phyloP scores from a whole-genome alignment of 2,797 vertebrate species.

The Bradypodion ventrale region DNA sequence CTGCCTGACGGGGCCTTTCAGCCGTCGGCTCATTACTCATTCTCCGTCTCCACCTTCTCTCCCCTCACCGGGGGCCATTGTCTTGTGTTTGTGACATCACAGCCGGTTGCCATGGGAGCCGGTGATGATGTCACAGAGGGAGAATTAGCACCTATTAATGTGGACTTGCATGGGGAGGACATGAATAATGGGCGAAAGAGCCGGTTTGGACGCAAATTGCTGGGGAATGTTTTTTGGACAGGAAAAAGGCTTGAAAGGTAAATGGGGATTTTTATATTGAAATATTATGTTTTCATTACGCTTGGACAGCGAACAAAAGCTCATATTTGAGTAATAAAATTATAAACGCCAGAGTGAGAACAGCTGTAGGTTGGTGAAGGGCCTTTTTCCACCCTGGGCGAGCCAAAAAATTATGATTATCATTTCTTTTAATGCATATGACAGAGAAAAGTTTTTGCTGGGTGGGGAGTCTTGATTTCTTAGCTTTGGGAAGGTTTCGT shows the following conservation, averaged over 20 bases:
- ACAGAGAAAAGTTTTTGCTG: neutral
- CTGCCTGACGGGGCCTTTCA: slow-evolving; percentile 19
- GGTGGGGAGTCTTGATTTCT: neutral
- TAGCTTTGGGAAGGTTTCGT: neutral
- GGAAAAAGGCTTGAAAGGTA: slow-evolving; percentile 72
- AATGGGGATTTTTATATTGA: slow-evolving; percentile 66
- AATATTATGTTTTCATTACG: slow-evolving; percentile 68
- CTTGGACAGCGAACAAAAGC: slow-evolving; percentile 58
- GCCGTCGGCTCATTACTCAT: slow-evolving; percentile 46
- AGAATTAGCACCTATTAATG: slow-evolving; percentile 60
- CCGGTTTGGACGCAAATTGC: slow-evolving; percentile 58
- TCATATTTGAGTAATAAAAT: slow-evolving; percentile 63
- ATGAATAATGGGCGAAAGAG: slow-evolving; percentile 60
- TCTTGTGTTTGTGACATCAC: slow-evolving; percentile 71
- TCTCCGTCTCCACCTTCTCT: slow-evolving; percentile 13
- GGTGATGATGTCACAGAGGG: slow-evolving; percentile 56
- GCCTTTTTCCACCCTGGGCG: slow-evolving; percentile 57
- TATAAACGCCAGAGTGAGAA: slow-evolving; percentile 60
- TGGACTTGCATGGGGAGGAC: slow-evolving; percentile 22
- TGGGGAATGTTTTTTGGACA: slow-evolving; percentile 60
- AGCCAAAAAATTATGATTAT: slow-evolving; percentile 55
- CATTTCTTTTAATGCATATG: slow-evolving; percentile 39
- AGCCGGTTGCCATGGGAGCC: slow-evolving; percentile 26
- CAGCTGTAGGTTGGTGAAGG: slow-evolving; percentile 61
- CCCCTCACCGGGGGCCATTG: slow-evolving; percentile 48